A percentile compares a stretch with the other conserved stretches of the same genome.
Conservation (phyloP, 1,140 invertebrate species). For the Heliconius hermathena region DNA sequence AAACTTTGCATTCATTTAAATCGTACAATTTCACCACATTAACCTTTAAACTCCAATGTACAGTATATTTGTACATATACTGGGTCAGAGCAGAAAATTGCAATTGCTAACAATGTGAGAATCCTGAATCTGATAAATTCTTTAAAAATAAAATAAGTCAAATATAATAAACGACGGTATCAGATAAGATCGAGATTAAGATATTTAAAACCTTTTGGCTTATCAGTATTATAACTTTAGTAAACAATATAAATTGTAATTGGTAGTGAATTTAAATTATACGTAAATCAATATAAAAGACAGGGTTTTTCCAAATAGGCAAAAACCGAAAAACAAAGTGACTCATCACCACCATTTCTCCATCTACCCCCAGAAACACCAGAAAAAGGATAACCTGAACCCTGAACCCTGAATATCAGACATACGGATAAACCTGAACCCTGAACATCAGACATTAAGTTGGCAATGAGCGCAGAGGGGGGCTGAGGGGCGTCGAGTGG, state of each 20-base stretch:
- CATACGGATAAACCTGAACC: no score
- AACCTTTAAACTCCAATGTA: not conserved
- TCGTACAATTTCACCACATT: not conserved
- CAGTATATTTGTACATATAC: no score
- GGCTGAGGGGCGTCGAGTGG: constrained; percentile 23
- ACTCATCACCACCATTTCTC: not conserved
- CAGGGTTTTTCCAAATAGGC: no score
- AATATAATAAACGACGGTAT: not conserved
- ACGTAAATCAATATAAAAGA: no score
- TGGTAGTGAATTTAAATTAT: no score
- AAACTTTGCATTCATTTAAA: not conserved
- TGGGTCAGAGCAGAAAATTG: not conserved
- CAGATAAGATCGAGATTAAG: not conserved
- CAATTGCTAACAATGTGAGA: not conserved
- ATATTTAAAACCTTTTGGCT: not conserved
- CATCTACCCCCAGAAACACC: not conserved
- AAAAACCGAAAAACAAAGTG: not conserved
- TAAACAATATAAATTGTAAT: not conserved
- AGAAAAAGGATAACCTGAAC: not conserved
- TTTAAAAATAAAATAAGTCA: not conserved
- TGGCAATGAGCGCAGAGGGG: constrained; percentile 20
- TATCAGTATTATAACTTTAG: not conserved
- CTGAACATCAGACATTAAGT: constrained; percentile 24
- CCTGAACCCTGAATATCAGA: constrained; percentile 12
- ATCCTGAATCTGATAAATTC: constrained; percentile 1